Evolutionary conservation across 2,888 invertebrate species (phyloP).

Genomic region (Chrysotoxum bicinctum): DNA sequence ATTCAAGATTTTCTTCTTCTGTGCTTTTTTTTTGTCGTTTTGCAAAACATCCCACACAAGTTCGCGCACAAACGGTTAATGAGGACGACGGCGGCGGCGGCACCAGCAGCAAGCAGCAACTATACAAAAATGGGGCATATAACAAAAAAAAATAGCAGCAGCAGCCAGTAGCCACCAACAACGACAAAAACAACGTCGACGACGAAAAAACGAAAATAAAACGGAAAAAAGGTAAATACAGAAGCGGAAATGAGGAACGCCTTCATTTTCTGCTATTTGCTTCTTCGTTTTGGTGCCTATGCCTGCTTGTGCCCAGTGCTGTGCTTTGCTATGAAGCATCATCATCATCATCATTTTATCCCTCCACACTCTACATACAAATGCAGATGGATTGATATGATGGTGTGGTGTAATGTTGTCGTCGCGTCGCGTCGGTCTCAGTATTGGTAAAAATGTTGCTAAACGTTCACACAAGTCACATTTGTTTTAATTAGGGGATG

Average conservation of each 20-base stretch:
- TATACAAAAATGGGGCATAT: slow-evolving; percentile 28
- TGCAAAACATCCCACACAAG: slow-evolving; percentile 60
- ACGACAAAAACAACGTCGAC: not conserved
- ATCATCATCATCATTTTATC: slow-evolving; percentile 51
- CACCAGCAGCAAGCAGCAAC: not conserved
- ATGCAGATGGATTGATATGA: slow-evolving; percentile 10
- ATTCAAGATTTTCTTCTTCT: slow-evolving; percentile 32
- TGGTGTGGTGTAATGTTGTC: slow-evolving; percentile 5
- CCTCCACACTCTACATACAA: slow-evolving; percentile 22
- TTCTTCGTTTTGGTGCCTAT: slow-evolving; percentile 37
- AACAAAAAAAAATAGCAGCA: slow-evolving; percentile 25
- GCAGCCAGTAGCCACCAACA: not conserved
- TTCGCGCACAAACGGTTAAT: slow-evolving; percentile 67
- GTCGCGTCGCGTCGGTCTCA: slow-evolving; percentile 10
- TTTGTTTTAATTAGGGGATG: slow-evolving; percentile 72
- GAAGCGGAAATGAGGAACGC: slow-evolving; percentile 72
- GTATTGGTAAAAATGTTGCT: slow-evolving; percentile 48
- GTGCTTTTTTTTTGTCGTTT: slow-evolving; percentile 16
- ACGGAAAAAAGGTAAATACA: slow-evolving; percentile 63
- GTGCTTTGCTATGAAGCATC: slow-evolving; percentile 43
- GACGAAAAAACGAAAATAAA: slow-evolving; percentile 3
- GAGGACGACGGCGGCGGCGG: slow-evolving; percentile 43
- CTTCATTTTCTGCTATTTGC: slow-evolving; percentile 62
- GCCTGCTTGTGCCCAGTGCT: not conserved
- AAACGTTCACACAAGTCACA: slow-evolving; percentile 56